Evolutionary conservation across 2,113 vertebrate species (phyloP), one percentile per base, ranked within the genome.

Genomic region (Oxyura jamaicensis): DNA sequence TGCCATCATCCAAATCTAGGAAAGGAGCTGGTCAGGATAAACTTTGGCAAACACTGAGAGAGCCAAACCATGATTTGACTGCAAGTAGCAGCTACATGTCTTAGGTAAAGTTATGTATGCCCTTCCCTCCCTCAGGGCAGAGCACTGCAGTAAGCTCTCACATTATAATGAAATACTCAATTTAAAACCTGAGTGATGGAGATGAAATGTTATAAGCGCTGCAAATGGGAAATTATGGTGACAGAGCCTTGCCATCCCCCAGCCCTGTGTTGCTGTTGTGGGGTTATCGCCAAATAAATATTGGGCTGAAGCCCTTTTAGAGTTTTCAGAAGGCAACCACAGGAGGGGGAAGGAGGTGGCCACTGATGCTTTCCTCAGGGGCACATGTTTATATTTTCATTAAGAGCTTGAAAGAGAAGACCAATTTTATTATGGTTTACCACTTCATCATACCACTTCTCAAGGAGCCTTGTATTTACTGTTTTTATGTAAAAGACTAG

Each of bases 171-270:
- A 22, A 87, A 56, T 0, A 0, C 66, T 17, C 13, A 10, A 7
- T 17, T 28, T 14, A 73, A 77, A 80, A 65, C 18, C 67, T 10
- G 3, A 10, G 50, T 0, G 5, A 35, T 2, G 0, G 25, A 36
- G 26, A 50, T 16, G 50, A 59, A 65, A 50, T 6, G 2, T 44
- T 65, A 7, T 50, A n/a, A 65, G 31, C 22, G 39, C 39, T 39
- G n/a, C 48, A 29, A 55, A 71, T 0, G 1, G 55, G 39, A 42
- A 78, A 21, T 50, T 41, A 23, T 33, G 22, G 8, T 13, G 10
- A 53, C 8, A 3, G 22, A 53, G n/a, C 28, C 35, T 33, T 46
- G 11, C 28, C 15, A 29, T 52, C 36, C 25, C 0, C 3, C 0
- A 4, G 62, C 50, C 1, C 0, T 6, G 18, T 21, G 16, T 20